Evolutionary conservation across 1,140 invertebrate genomes (phyloP).

Genomic region (Drosophila biarmipes): DNA sequence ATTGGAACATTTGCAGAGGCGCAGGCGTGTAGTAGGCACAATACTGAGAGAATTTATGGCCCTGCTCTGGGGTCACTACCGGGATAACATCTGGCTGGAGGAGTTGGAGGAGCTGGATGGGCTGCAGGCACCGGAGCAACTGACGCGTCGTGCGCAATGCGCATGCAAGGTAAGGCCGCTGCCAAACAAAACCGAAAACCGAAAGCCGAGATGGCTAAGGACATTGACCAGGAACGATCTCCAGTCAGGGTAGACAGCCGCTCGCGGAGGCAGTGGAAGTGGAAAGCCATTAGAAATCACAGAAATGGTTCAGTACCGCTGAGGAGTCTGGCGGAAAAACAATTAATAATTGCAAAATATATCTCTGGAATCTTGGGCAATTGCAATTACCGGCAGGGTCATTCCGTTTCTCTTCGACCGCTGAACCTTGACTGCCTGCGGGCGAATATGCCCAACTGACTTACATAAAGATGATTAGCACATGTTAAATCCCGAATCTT

Average conservation of each 20-base stretch:
- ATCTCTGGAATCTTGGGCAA: constrained; percentile 49
- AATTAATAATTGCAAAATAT: constrained; percentile 45
- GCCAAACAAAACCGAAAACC: constrained; percentile 20
- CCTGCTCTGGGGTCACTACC: constrained; percentile 74
- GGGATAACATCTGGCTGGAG: constrained; percentile 73
- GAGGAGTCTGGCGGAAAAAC: constrained; percentile 34
- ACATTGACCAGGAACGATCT: constrained; percentile 64
- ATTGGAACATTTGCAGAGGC: constrained; percentile 77
- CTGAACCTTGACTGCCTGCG: constrained; percentile 15
- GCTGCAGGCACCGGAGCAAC: constrained; percentile 4
- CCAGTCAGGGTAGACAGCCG: constrained; percentile 30
- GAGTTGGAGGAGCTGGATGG: background rate
- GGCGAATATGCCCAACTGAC: constrained; percentile 1
- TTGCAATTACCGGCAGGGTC: constrained; percentile 37
- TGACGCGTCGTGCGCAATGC: constrained; percentile 80
- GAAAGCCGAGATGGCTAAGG: constrained; percentile 52
- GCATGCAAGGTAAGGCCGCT: constrained; percentile 61
- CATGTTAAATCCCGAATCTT: background rate
- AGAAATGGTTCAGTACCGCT: constrained; percentile 64
- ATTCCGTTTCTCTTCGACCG: constrained; percentile 11
- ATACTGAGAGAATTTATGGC: constrained; percentile 79
- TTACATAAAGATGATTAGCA: constrained; percentile 23
- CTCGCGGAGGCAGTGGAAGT: constrained; percentile 45
- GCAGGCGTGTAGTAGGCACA: constrained; percentile 55
- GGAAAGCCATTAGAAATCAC: constrained; percentile 67